Conservation (phyloP, 2,113 vertebrate species). For the Falco punctatus region DNA sequence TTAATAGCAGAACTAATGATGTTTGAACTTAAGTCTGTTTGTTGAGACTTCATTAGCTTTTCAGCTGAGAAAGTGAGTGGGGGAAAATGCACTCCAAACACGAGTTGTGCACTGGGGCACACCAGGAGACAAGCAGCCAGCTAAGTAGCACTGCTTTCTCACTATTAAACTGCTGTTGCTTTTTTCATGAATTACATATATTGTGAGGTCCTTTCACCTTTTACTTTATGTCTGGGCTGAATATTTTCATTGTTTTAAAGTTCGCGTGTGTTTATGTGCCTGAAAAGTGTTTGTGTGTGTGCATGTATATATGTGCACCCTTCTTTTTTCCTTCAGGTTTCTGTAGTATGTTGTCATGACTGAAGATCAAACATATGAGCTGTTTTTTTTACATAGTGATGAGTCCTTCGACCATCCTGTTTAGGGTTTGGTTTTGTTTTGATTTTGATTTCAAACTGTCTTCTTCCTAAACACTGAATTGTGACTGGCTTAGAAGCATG, state of each 20-base stretch:
- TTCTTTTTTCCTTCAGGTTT: neutral
- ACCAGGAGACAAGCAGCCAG: neutral
- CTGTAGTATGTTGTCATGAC: neutral
- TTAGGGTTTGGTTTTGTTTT: neutral
- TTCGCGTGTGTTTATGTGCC: neutral
- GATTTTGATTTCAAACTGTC: neutral
- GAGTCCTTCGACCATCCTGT: neutral
- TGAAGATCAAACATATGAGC: neutral
- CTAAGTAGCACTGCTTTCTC: neutral
- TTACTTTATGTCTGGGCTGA: neutral
- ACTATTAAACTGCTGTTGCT: neutral
- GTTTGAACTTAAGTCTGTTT: constrained; percentile 66
- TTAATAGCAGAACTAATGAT: constrained; percentile 67
- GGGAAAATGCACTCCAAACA: neutral
- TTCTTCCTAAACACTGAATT: neutral
- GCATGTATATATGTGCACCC: neutral
- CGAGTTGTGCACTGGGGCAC: neutral
- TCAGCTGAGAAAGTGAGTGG: neutral
- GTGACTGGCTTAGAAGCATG: neutral
- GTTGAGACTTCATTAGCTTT: constrained; percentile 62
- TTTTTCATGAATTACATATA: neutral
- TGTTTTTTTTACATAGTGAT: constrained; percentile 27
- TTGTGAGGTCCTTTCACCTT: neutral
- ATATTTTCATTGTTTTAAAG: neutral
- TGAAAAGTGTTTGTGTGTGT: neutral